Evolutionary conservation across 2,113 vertebrate species (phyloP).

Genomic region (Microtus oregoni): DNA sequence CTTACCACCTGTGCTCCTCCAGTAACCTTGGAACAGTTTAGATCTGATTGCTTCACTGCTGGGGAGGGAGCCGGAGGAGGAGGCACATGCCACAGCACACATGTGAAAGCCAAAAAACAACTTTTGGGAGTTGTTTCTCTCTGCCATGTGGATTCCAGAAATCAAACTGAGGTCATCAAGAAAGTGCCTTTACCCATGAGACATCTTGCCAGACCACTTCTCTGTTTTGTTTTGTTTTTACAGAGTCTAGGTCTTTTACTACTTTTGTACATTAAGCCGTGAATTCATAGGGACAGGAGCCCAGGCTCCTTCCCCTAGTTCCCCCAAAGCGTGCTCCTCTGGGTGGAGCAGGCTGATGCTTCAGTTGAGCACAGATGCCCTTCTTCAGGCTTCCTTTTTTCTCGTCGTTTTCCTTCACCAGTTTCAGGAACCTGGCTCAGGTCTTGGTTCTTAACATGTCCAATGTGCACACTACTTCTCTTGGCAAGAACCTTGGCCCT

Average conservation of each 20-base stretch:
- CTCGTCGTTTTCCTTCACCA: not conserved
- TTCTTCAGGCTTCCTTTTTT: not conserved
- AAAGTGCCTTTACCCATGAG: not conserved
- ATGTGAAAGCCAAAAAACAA: not conserved
- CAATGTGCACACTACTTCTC: not conserved
- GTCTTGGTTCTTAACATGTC: not conserved
- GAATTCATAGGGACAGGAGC: not conserved
- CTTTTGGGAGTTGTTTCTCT: not conserved
- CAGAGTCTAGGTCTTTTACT: not conserved
- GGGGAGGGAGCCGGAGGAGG: not conserved
- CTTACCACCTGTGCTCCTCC: not conserved
- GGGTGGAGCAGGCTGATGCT: not conserved
- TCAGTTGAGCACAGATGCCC: not conserved
- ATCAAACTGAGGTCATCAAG: not conserved
- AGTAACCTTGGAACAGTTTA: not conserved
- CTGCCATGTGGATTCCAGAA: not conserved
- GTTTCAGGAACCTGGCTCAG: not conserved
- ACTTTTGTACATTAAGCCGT: not conserved
- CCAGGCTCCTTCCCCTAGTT: not conserved
- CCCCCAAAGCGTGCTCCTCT: not conserved
- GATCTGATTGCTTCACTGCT: not conserved
- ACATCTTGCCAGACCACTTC: not conserved
- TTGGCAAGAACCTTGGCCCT: not conserved
- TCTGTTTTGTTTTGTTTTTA: not conserved
- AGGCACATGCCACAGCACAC: not conserved